Conservation (phyloP, 2,797 vertebrate genomes). For the Kryptolebias ocellatus region DNA sequence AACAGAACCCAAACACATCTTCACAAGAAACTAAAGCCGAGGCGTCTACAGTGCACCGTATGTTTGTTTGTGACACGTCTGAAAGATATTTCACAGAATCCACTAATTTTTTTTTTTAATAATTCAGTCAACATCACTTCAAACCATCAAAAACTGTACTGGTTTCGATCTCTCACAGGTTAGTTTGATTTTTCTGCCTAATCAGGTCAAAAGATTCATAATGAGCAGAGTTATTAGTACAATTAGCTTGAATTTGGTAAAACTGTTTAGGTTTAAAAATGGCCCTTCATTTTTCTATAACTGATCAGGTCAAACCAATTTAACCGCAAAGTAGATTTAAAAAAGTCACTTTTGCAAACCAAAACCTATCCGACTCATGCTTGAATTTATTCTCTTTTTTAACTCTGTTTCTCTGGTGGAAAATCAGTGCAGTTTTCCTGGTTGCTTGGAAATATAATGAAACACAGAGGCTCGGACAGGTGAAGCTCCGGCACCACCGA, state of each 20-base stretch:
- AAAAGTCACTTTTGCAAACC: conserved; percentile 57
- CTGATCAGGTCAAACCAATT: conserved; percentile 61
- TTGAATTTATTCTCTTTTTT: conserved; percentile 45
- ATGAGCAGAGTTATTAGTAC: conserved; percentile 49
- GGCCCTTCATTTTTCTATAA: conserved; percentile 54
- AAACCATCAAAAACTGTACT: conserved; percentile 79
- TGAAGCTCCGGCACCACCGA: conserved; percentile 43
- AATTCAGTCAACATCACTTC: conserved; percentile 65
- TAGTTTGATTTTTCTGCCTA: conserved; percentile 29
- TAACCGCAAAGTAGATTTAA: conserved; percentile 53
- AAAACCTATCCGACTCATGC: conserved; percentile 44
- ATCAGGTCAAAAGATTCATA: conserved; percentile 41
- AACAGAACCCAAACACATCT: conserved; percentile 66
- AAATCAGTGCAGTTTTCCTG: conserved; percentile 85
- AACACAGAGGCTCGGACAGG: conserved; percentile 63
- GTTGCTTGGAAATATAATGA: conserved; percentile 70
- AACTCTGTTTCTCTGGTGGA: conserved; percentile 60
- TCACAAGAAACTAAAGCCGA: conserved; percentile 67
- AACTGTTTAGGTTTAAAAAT: conserved; percentile 44
- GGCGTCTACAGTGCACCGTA: conserved; percentile 57
- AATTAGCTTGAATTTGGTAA: conserved; percentile 59
- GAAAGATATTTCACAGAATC: conserved; percentile 68
- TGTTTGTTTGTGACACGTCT: conserved; percentile 49
- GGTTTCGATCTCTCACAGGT: conserved; percentile 72
- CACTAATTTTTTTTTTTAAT: conserved; percentile 60